Evolutionary conservation across 2,797 vertebrate species (phyloP), one percentile per base, ranked within the genome.

Genomic region (Brotogeris chrysoptera): DNA sequence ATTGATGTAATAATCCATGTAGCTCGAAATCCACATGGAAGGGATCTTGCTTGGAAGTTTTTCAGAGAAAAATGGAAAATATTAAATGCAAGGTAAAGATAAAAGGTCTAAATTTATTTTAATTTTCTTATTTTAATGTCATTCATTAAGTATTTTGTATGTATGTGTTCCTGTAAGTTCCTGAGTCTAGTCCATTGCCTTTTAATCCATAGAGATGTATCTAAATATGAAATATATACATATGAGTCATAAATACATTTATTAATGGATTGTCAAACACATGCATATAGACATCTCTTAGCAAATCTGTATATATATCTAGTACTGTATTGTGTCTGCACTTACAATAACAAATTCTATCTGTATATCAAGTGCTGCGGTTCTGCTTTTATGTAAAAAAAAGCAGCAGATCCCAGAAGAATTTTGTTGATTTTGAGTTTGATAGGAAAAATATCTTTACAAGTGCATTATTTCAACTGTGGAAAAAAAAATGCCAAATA

Each of bases 1-100:
- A 99, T 99, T 72, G 99, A 99, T 94, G 99, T 99, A 80, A 99
- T 99, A 97, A 99, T 99, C 95, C 99, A 99, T 0, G 99, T 99
- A 38, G 99, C 99, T 84, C 98, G 99, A 92, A 99, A 99, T 97
- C 99, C 99, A 47, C 99, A 99, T 84, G 99, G 99, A 65, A 98
- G 99, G 47, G 99, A 99, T 96, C 98, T 99, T 90, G 99, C 99
- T 86, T 99, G 99, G 99, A 99, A 98, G 66, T 99, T 99, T 98
- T 99, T 99, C 98, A 98, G 99, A 92, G 99, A 99, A 90, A 99
- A 99, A 97, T 99, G 99, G 99, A 98, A 99, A 95, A 96, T 99
- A 97, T 92, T 99, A 68, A 99, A 99, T 95, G 98, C 99, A 36
- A 99, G 99, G 99, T 99, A 98, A 92, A 83, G 47, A 93, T 82